Conservation (phyloP, 2,113 vertebrate species). For the Mustela lutreola region DNA sequence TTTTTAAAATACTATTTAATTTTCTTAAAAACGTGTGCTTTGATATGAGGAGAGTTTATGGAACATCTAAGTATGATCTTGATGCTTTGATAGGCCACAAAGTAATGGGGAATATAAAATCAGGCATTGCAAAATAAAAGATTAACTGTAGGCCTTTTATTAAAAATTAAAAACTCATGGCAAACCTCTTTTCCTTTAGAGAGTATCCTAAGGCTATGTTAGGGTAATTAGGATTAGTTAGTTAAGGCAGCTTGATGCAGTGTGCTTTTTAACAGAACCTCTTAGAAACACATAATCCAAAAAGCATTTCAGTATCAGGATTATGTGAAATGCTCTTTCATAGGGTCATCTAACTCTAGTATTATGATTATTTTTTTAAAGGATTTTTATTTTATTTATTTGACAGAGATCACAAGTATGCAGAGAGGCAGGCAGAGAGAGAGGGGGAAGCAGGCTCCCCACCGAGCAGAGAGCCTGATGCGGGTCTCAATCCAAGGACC, state of each 20-base stretch:
- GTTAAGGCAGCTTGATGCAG: neutral
- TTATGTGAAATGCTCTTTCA: slow-evolving; percentile 8
- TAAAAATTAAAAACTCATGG: neutral
- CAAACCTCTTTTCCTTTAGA: neutral
- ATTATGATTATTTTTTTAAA: neutral
- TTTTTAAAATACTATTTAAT: neutral
- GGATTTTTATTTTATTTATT: too few relatives aligned
- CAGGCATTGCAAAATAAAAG: neutral
- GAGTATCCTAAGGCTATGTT: neutral
- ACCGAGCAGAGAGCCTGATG: too few relatives aligned
- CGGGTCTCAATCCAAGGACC: too few relatives aligned
- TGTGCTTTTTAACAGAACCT: slow-evolving; percentile 18
- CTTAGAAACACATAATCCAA: neutral
- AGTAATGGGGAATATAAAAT: slow-evolving; percentile 27
- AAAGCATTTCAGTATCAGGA: neutral
- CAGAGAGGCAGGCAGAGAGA: too few relatives aligned
- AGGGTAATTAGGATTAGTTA: neutral
- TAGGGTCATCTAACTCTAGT: neutral
- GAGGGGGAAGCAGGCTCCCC: too few relatives aligned
- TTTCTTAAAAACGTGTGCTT: slow-evolving; percentile 1
- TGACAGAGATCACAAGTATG: too few relatives aligned
- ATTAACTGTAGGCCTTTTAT: neutral
- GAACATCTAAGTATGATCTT: neutral
- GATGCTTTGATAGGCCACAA: neutral
- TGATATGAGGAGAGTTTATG: neutral